A percentile compares a stretch with the other conserved stretches of the same genome.
Evolutionary conservation across 2,797 vertebrate genomes (phyloP).

Genomic region (Clarias fuscus): DNA sequence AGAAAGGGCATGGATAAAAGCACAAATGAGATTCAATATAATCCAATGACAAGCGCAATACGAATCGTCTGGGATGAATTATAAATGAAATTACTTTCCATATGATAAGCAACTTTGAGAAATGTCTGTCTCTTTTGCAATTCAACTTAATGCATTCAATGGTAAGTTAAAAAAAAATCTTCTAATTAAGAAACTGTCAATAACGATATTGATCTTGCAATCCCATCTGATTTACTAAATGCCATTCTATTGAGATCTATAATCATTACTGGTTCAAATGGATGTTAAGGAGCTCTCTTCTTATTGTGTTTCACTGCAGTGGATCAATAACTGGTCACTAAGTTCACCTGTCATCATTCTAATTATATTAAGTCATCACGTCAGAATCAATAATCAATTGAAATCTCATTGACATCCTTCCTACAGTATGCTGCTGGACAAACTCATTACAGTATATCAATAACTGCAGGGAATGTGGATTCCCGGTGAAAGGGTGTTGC

Average conservation of each 20-base stretch:
- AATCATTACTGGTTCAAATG: constrained; percentile 11
- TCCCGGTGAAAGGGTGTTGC: constrained; percentile 37
- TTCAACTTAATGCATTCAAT: neutral
- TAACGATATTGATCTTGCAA: neutral
- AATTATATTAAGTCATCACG: constrained; percentile 34
- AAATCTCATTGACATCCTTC: constrained; percentile 35
- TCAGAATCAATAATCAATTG: constrained; percentile 40
- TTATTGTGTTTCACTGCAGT: constrained; percentile 9
- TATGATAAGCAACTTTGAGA: neutral
- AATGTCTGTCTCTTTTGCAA: neutral
- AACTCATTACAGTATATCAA: constrained; percentile 37
- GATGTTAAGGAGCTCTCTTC: neutral
- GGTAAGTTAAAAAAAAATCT: neutral
- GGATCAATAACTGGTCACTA: constrained; percentile 24
- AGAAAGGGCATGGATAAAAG: neutral
- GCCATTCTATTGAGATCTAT: neutral
- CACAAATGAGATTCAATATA: neutral
- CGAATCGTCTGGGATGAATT: neutral
- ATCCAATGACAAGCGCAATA: constrained; percentile 17
- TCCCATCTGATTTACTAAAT: neutral
- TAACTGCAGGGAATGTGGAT: constrained; percentile 29
- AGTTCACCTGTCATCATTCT: constrained; percentile 25
- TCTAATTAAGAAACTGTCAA: constrained; percentile 13
- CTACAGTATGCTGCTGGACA: neutral
- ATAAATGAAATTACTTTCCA: neutral